Evolutionary conservation across 2,797 vertebrate species (phyloP).

Genomic region (Etheostoma nigrum): DNA sequence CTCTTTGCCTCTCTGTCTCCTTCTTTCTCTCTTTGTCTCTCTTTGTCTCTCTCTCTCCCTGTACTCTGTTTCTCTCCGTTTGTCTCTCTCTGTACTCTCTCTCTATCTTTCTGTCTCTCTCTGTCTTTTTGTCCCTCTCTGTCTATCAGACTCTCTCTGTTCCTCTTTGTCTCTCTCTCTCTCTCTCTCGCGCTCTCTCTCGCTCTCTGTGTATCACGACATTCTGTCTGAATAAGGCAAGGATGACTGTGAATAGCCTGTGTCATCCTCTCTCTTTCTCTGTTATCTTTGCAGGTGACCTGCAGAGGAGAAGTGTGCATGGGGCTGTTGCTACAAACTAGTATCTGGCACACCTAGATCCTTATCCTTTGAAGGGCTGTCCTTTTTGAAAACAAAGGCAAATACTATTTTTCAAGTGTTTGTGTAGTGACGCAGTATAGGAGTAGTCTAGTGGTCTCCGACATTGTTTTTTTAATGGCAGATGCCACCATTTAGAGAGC

Average conservation of each 20-base stretch:
- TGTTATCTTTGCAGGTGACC: background rate
- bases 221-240: constrained; percentile 22
- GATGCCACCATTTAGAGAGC: too few species aligned
- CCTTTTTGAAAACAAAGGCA: background rate
- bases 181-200: background rate
- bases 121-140: too few species aligned
- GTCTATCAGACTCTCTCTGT: too few species aligned
- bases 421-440: background rate
- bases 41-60: too few species aligned
- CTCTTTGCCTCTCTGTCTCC: background rate
- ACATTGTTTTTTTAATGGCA: too few species aligned
- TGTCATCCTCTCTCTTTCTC: constrained; percentile 12
- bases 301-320: background rate
- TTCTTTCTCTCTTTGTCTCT: constrained; percentile 8
- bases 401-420: background rate
- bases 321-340: background rate
- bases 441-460: background rate
- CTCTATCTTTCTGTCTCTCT: constrained; percentile 5
- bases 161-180: background rate
- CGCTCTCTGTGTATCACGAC: constrained; percentile 8
- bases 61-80: background rate
- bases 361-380: background rate
- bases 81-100: constrained; percentile 11
- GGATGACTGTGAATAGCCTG: constrained; percentile 16
- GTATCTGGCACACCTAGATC: background rate